Evolutionary conservation across 2,888 invertebrate species (phyloP), one percentile per base, ranked within the genome.

Genomic region (Drosophila sordidula): DNA sequence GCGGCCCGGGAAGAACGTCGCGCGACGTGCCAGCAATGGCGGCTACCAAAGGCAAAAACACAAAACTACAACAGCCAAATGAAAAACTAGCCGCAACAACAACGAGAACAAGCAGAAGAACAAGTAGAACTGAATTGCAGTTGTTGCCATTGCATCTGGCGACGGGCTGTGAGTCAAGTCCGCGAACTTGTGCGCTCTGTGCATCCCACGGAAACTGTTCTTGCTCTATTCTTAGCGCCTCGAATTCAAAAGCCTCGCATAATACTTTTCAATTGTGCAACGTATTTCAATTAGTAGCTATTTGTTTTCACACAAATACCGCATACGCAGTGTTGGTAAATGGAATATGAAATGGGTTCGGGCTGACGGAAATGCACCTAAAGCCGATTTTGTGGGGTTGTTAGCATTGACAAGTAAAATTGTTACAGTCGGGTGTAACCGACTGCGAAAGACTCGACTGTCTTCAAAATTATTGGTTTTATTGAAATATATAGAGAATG

Each of bases 121-220:
- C 66, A 68, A 51, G 63, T 58, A 65, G 26, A 51, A 34, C 8
- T 29, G 8, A 8, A 29, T 8, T 29, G 29, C 29, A 29, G 29
- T 29, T 29, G 50, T 51, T 57, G 52, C 22, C 64, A 3, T 42
- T 75, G 69, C 58, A 64, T 51, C 68, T 65, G 57, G 80, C 34
- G 34, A 34, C 29, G 29, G 29, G 9, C 29, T 29, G 29, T 29
- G 29, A 29, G 11, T 34, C 34, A 34, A 34, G 11, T 12, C 12
- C 9, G 29, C 29, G 29, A 29, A 29, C 29, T 29, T 34, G 34
- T 12, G 34, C 12, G 11, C 64, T 70, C 66, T 82, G 68, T 78
- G 78, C 73, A 87, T 80, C 69, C 51, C 44, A 54, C 52, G 61
- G 70, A 67, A 70, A 73, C 70, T 50, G 70, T 69, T 68, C 44